phyloP scores from a whole-genome alignment of 2,888 invertebrate genomes.

The Drosophila mulleri region DNA sequence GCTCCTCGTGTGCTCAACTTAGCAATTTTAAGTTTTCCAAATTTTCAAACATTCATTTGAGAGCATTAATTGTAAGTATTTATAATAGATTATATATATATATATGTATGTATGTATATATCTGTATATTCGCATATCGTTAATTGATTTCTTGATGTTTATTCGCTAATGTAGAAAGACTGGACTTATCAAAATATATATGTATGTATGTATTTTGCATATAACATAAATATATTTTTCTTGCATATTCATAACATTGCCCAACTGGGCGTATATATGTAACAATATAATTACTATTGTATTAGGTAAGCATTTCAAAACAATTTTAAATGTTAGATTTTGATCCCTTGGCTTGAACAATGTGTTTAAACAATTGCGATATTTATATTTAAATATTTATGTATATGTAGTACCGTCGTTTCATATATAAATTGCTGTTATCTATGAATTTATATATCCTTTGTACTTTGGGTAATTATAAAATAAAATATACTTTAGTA shows the following conservation, averaged over 20 bases:
- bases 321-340: constrained; percentile 40
- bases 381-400: neutral
- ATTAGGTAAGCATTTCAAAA: constrained; percentile 40
- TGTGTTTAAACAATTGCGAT: constrained; percentile 27
- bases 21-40: constrained; percentile 4
- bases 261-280: constrained; percentile 34
- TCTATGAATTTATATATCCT: constrained; percentile 22
- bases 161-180: constrained; percentile 34
- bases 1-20: constrained; percentile 10
- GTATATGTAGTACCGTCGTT: constrained; percentile 7
- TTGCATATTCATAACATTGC: constrained; percentile 33
- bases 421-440: constrained; percentile 13
- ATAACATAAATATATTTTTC: constrained; percentile 31
- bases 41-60: constrained; percentile 16
- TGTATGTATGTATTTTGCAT: constrained; percentile 25
- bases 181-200: constrained; percentile 42
- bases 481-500: constrained; percentile 7
- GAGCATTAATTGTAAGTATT: constrained; percentile 12
- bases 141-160: constrained; percentile 17
- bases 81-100: constrained; percentile 7
- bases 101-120: neutral
- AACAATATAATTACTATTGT: constrained; percentile 30
- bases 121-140: constrained; percentile 21
- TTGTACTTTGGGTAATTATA: constrained; percentile 36
- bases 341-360: constrained; percentile 59